Percentiles rank a stretch among this genome's conserved stretches.
phyloP scores from a whole-genome alignment of 1,140 invertebrate genomes.

The Lerema accius region DNA sequence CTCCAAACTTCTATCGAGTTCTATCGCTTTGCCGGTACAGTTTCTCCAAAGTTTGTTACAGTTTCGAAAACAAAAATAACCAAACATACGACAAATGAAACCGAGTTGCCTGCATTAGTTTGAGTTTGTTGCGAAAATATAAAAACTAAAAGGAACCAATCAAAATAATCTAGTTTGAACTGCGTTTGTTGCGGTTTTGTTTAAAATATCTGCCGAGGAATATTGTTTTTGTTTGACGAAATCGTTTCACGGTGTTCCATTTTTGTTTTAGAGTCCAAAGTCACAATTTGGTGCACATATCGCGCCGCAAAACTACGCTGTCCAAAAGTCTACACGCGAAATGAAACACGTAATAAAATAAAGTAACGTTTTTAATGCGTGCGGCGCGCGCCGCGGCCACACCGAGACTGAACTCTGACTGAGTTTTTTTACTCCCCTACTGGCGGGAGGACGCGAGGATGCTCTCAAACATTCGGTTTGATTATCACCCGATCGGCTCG shows the following conservation, averaged over 20 bases:
- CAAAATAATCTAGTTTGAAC: slow-evolving; percentile 74
- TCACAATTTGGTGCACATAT: slow-evolving; percentile 74
- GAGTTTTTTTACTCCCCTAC: slow-evolving; percentile 72
- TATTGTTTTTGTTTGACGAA: slow-evolving; percentile 67
- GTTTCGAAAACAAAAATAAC: slow-evolving; percentile 67
- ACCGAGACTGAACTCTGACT: slow-evolving; percentile 60
- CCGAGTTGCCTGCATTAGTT: slow-evolving; percentile 62
- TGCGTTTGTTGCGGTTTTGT: slow-evolving; percentile 70
- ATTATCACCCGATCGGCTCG: slow-evolving; percentile 59
- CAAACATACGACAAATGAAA: slow-evolving; percentile 53
- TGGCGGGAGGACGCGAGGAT: slow-evolving; percentile 66
- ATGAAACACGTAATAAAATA: slow-evolving; percentile 81
- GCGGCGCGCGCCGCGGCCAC: slow-evolving; percentile 71
- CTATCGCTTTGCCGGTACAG: slow-evolving; percentile 61
- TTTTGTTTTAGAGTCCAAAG: slow-evolving; percentile 69
- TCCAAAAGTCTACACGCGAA: slow-evolving; percentile 79
- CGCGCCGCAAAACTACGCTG: slow-evolving; percentile 66
- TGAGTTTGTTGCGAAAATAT: slow-evolving; percentile 55
- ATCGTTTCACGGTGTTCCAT: slow-evolving; percentile 68
- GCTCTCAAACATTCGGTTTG: slow-evolving; percentile 65
- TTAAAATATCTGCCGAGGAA: slow-evolving; percentile 62
- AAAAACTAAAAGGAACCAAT: slow-evolving; percentile 49
- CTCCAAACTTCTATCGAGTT: slow-evolving; percentile 46
- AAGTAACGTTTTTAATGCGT: slow-evolving; percentile 69
- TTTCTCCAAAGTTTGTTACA: slow-evolving; percentile 60